Base-by-base conservation (phyloP, 2,113 vertebrate species). In the Pedetes capensis region DNA sequence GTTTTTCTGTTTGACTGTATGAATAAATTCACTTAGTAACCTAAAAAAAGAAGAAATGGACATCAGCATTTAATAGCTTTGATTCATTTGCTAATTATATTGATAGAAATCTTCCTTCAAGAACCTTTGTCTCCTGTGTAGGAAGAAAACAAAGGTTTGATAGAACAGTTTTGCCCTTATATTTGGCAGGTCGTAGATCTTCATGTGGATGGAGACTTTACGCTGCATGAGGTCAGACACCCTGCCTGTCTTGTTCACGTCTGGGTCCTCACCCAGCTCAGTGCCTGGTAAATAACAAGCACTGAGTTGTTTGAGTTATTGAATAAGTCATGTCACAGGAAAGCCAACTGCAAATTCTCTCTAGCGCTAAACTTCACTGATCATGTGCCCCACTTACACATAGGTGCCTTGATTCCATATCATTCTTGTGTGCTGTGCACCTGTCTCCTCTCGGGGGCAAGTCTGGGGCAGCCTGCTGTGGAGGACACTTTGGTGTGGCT, bases 1-100 rank as follows among this genome's bases (percentile, higher is more conserved):
- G 53, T 55, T 95, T 97, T 96, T 95, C 87, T 94, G 22, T 85
- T 94, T 96, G 95, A 94, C 8, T n/a, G 11, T 79, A 93, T 96
- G 95, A 95, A 93, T 93, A 76, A 88, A 92, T 95, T 95, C 66
- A 53, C 90, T 96, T 94, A 95, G 78, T 94, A 76, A 83, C 82
- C 39, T 75, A 78, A 42, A 86, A 63, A 61, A 57, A 20, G 25
- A 34, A 84, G 74, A 71, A 29, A 20, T 91, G 92, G 95, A 63
- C 83, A 74, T 74, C 49, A 68, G 16, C 25, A 2, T 87, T 91
- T 95, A 72, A 57, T 96, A 92, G 74, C 93, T 93, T 94, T 96
- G 76, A 37, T 69, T 96, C 57, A 66, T 96, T 81, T 74, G 39
- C 85, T 93, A 57, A 90, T 89, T 87, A 87, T 55, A 76, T 76